A percentile compares a stretch with the other conserved stretches of the same genome.
Conservation (phyloP, 2,113 vertebrate genomes). For the Oenanthe oenanthe region DNA sequence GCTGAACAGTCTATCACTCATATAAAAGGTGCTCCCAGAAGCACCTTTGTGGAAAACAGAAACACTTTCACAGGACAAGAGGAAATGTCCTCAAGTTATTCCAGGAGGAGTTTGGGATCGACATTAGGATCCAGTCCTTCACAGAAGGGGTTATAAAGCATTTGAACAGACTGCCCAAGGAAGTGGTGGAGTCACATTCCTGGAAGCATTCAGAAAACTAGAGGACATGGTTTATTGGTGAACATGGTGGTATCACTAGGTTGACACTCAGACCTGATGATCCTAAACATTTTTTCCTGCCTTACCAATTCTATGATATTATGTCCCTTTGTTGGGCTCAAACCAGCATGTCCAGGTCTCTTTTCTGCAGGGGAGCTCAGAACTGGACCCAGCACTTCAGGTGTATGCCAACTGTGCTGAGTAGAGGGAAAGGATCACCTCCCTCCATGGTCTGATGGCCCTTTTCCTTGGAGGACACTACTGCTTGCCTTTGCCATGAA, state of each 20-base stretch:
- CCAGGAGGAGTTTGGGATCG: neutral
- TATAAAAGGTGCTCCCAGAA: neutral
- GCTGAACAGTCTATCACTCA: neutral
- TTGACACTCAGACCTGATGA: neutral
- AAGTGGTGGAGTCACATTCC: neutral
- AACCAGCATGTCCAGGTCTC: neutral
- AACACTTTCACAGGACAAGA: neutral
- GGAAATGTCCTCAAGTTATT: neutral
- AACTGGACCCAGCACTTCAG: neutral
- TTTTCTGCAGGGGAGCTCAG: neutral
- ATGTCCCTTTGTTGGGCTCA: neutral
- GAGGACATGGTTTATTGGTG: neutral
- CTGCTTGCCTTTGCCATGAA: neutral
- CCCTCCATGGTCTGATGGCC: neutral
- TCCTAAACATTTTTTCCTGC: neutral
- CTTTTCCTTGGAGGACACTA: fast-evolving
- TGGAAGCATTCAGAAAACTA: neutral
- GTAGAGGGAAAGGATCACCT: neutral
- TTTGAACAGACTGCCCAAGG: neutral
- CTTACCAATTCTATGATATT: neutral
- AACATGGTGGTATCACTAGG: neutral
- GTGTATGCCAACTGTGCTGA: neutral
- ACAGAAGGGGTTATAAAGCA: neutral
- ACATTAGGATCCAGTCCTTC: neutral
- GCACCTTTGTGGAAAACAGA: neutral